Conservation (phyloP, 2,113 vertebrate genomes). For the Geococcyx californianus region DNA sequence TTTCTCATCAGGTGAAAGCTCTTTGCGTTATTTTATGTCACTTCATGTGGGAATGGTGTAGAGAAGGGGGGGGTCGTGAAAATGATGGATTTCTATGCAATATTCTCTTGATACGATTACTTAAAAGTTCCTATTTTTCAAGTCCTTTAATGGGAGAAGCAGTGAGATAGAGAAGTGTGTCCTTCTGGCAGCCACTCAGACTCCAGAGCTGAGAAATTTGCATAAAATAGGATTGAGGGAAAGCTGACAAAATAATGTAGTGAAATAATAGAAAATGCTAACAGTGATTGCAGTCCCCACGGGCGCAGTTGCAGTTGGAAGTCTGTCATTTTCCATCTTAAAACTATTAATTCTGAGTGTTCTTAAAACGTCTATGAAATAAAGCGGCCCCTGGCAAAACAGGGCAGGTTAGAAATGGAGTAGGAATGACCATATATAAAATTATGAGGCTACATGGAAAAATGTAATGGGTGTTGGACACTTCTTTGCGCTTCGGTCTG, state of each 20-base stretch:
- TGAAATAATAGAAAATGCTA: neutral
- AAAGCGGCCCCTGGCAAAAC: neutral
- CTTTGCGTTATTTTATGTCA: neutral
- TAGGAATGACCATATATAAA: neutral
- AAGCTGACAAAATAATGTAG: neutral
- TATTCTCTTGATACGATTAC: neutral
- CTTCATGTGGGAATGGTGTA: neutral
- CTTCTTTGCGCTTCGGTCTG: neutral
- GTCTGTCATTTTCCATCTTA: neutral
- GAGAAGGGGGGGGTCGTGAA: neutral
- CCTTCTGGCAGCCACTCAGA: neutral
- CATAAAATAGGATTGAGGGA: neutral
- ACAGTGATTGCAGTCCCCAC: neutral
- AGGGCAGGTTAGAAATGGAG: neutral
- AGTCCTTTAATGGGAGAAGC: neutral
- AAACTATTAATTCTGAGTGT: neutral
- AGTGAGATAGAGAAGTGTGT: neutral
- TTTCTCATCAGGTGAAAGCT: constrained; percentile 42
- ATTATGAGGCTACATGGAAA: neutral
- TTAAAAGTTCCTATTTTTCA: neutral
- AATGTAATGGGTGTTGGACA: neutral
- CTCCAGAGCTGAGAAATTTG: neutral
- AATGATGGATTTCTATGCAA: constrained; percentile 39
- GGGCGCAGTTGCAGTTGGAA: neutral
- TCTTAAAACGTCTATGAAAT: neutral